Conservation (phyloP, 1,140 invertebrate species). For the Procambarus clarkii region DNA sequence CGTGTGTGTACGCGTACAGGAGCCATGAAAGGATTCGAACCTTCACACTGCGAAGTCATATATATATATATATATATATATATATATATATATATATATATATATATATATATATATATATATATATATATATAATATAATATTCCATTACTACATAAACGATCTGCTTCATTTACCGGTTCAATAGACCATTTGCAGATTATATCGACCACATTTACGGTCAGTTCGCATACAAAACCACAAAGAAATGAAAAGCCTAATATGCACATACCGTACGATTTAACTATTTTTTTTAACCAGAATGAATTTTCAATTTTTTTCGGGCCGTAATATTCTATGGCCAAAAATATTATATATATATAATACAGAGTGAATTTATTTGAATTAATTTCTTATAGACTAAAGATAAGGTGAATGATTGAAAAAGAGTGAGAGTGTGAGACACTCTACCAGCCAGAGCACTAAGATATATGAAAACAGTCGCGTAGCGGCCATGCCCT, state of each 20-base stretch:
- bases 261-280: neutral
- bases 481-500: neutral
- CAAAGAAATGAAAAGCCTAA: neutral
- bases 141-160: neutral
- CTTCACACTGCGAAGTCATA: no score
- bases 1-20: no score
- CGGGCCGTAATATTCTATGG: neutral
- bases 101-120: conserved; percentile 2
- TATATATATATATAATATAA: neutral
- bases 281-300: neutral
- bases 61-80: neutral
- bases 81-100: neutral
- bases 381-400: neutral
- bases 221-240: neutral
- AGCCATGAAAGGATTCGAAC: no score
- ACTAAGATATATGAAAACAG: conserved; percentile 10
- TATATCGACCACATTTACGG: neutral
- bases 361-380: neutral
- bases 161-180: neutral
- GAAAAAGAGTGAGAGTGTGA: neutral
- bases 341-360: neutral
- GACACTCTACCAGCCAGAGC: neutral
- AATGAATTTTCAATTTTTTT: no score
- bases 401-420: neutral
- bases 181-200: neutral